These are phyloP conservation scores for Lycophotia porphyrea DNA, from an alignment of 2,888 invertebrate species.

Conservation along the genomic window DNA sequence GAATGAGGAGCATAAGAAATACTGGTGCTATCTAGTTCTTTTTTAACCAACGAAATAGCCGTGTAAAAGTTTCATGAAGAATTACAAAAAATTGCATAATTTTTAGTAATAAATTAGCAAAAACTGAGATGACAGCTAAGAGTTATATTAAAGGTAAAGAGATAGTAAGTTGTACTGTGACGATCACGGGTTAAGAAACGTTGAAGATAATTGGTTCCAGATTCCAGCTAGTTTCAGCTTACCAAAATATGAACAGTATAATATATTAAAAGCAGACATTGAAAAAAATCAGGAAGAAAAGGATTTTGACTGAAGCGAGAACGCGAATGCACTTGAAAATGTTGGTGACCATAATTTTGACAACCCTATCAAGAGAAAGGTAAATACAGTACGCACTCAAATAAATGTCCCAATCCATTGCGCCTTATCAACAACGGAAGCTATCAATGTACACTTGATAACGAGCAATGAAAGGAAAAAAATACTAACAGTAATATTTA, in stretches of 20 bases:
- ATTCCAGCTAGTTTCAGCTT: background rate
- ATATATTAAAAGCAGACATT: background rate
- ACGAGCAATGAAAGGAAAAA: slow-evolving; percentile 43
- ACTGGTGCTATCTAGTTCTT: background rate
- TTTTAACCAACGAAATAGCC: background rate
- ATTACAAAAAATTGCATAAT: no score
- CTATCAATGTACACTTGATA: slow-evolving; percentile 48
- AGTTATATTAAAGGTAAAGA: no score
- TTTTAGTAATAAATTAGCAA: no score
- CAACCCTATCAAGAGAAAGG: slow-evolving; percentile 47
- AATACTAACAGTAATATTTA: slow-evolving; percentile 15
- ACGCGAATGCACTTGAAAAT: background rate
- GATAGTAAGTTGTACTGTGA: background rate
- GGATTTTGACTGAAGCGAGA: background rate
- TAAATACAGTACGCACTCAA: slow-evolving; percentile 41
- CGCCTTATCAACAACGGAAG: slow-evolving; percentile 41
- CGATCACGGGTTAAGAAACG: background rate
- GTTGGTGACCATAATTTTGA: background rate
- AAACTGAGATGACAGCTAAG: background rate
- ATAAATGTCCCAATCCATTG: slow-evolving; percentile 51
- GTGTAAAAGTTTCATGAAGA: background rate
- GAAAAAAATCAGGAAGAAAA: background rate
- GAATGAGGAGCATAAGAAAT: background rate
- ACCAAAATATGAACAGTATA: background rate
- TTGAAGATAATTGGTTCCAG: background rate